A percentile compares a stretch with the other conserved stretches of the same genome.
Conservation (phyloP, 1,140 invertebrate genomes). For the Vanessa atalanta region DNA sequence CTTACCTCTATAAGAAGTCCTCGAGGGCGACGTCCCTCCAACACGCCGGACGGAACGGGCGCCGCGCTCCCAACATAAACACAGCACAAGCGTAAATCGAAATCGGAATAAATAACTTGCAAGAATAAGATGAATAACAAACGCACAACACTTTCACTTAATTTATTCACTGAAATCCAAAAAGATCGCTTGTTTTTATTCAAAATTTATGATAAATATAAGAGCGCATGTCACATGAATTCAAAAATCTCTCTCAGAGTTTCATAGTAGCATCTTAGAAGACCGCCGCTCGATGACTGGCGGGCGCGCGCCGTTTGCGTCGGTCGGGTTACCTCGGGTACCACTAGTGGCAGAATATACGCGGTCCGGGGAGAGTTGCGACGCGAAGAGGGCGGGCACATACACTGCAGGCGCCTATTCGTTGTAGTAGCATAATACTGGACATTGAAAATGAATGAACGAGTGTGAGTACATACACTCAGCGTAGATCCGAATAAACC, state of each 20-base stretch:
- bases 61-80: constrained; percentile 76
- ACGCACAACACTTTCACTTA: constrained; percentile 65
- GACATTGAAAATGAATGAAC: constrained; percentile 55
- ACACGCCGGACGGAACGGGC: constrained; percentile 66
- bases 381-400: constrained; percentile 37
- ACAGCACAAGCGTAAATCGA: constrained; percentile 72
- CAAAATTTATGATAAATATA: constrained; percentile 58
- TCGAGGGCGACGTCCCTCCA: constrained; percentile 77
- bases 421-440: constrained; percentile 53
- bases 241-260: constrained; percentile 47
- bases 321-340: constrained; percentile 57
- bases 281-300: constrained; percentile 77
- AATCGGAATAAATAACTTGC: constrained; percentile 51
- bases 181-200: constrained; percentile 68
- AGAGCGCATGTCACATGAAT: constrained; percentile 71
- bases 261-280: constrained; percentile 45
- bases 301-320: constrained; percentile 52
- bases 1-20: constrained; percentile 70
- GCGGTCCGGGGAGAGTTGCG: constrained; percentile 41
- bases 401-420: constrained; percentile 41
- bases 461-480: constrained; percentile 15
- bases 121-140: constrained; percentile 37
- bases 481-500: constrained; percentile 2
- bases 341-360: constrained; percentile 27
- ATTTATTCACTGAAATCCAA: constrained; percentile 72